phyloP scores from a whole-genome alignment of 2,113 vertebrate genomes.

The Zeus faber region DNA sequence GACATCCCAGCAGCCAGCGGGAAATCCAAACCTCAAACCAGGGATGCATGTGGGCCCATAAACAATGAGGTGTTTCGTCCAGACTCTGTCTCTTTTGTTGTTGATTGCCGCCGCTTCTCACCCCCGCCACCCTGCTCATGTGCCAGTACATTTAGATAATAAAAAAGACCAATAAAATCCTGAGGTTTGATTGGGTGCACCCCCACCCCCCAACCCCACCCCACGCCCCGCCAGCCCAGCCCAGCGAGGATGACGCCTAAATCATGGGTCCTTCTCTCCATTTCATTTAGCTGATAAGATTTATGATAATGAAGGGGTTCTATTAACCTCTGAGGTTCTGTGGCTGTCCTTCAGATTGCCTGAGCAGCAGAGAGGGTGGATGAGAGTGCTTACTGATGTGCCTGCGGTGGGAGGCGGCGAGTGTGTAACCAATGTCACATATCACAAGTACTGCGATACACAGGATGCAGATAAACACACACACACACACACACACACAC shows the following conservation, averaged over 20 bases:
- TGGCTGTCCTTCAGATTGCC: constrained; percentile 62
- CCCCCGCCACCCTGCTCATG: constrained; percentile 60
- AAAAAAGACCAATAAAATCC: constrained; percentile 74
- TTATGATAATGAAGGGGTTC: constrained; percentile 76
- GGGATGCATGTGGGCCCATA: constrained; percentile 42
- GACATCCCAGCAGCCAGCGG: constrained; percentile 23
- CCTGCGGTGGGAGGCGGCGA: constrained; percentile 26
- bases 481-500: constrained; percentile 10
- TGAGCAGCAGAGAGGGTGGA: constrained; percentile 20
- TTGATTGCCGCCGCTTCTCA: constrained; percentile 62
- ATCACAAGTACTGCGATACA: constrained; percentile 24
- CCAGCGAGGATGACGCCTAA: constrained; percentile 56
- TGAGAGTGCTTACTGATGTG: constrained; percentile 43
- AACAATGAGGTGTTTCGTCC: constrained; percentile 42
- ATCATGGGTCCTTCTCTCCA: constrained; percentile 66
- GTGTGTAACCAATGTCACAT: constrained; percentile 41
- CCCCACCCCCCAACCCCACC: constrained; percentile 9
- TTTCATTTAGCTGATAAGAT: constrained; percentile 80
- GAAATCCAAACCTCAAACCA: background rate
- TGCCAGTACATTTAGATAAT: constrained; percentile 76
- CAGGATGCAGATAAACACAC: constrained; percentile 4
- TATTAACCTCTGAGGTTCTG: constrained; percentile 69
- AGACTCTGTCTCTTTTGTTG: constrained; percentile 51
- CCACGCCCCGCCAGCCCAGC: constrained; percentile 54
- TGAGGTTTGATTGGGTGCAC: constrained; percentile 69